phyloP scores from a whole-genome alignment of 2,113 vertebrate species.

The Cheirogaleus medius region DNA sequence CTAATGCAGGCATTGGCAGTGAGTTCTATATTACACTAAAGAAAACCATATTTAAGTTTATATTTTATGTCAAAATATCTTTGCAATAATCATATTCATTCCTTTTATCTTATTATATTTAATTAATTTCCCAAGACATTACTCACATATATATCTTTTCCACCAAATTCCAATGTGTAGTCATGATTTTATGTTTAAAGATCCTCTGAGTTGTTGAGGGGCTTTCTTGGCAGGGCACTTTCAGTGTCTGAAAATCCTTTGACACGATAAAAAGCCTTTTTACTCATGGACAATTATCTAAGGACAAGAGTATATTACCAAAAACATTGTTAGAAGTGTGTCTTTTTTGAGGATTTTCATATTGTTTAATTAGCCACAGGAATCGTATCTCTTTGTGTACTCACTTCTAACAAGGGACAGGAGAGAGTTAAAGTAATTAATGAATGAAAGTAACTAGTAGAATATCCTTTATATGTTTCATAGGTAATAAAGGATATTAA shows the following conservation, averaged over 20 bases:
- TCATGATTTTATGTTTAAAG: not conserved
- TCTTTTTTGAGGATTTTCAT: not conserved
- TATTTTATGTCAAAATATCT: not conserved
- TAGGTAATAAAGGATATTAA: not conserved
- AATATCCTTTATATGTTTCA: not conserved
- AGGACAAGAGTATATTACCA: not conserved
- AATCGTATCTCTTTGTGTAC: not conserved
- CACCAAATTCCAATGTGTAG: not conserved
- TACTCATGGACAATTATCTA: not conserved
- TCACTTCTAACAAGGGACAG: not conserved
- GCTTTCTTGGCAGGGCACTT: not conserved
- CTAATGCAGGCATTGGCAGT: not conserved
- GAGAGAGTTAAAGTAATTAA: not conserved
- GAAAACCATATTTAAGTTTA: not conserved
- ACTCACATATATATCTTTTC: not conserved
- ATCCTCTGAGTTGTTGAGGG: not conserved
- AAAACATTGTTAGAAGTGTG: not conserved
- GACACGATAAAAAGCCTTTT: not conserved
- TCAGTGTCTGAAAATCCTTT: not conserved
- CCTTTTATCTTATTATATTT: not conserved
- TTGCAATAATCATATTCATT: not conserved
- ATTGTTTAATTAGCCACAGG: not conserved
- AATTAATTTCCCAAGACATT: not conserved
- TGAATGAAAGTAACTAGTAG: not conserved
- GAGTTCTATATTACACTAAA: not conserved